phyloP scores from a whole-genome alignment of 2,113 vertebrate genomes.

The Noctilio leporinus region DNA sequence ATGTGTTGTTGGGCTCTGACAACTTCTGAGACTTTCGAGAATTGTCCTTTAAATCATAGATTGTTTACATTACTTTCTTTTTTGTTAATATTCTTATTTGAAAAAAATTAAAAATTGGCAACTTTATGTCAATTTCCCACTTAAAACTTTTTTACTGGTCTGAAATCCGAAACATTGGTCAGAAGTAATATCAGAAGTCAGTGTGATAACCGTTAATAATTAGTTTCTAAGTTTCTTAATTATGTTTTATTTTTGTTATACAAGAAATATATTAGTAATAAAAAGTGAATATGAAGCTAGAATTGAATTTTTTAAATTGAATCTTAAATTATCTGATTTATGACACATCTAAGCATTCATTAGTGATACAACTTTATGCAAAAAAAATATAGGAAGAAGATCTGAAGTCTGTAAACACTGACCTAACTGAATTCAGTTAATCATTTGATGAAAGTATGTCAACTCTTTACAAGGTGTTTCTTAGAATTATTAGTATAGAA shows the following conservation, averaged over 20 bases:
- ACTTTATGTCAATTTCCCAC: not conserved
- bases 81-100: not conserved
- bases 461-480: not conserved
- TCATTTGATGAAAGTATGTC: not conserved
- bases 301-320: not conserved
- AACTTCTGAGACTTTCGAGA: not conserved
- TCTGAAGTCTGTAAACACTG: not conserved
- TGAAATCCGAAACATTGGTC: not conserved
- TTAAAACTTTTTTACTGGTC: not conserved
- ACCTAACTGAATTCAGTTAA: not conserved
- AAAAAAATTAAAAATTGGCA: not conserved
- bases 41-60: not conserved
- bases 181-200: not conserved
- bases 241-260: not conserved
- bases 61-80: not conserved
- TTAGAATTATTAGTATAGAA: not conserved
- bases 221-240: not conserved
- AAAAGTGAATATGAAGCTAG: not conserved
- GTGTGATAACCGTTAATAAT: not conserved
- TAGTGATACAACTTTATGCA: not conserved
- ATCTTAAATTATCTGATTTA: not conserved
- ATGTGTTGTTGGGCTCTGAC: not conserved
- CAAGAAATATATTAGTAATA: not conserved
- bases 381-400: not conserved
- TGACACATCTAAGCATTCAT: not conserved